phyloP scores from a whole-genome alignment of 2,888 invertebrate genomes.

The Acronicta leporina region DNA sequence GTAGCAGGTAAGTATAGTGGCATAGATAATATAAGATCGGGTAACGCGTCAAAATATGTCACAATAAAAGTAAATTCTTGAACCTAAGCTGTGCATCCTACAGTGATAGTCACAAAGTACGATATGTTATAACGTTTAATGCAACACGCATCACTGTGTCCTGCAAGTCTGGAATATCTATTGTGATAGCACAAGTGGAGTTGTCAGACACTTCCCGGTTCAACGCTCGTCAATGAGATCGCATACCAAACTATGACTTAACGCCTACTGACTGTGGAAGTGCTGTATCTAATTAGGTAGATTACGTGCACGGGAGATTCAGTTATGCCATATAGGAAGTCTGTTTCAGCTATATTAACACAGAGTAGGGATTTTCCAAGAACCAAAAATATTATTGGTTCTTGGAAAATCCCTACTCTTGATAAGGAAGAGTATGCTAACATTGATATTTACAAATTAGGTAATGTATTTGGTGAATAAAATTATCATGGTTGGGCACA shows the following conservation, averaged over 20 bases:
- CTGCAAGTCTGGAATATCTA: slow-evolving; percentile 57
- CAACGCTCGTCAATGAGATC: slow-evolving; percentile 75
- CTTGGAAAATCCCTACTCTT: slow-evolving; percentile 22
- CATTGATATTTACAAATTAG: slow-evolving; percentile 3
- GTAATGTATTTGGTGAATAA: not conserved
- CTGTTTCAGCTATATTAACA: slow-evolving; percentile 26
- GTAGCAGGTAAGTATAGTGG: too few relatives aligned
- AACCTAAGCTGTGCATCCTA: not conserved
- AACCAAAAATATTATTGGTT: slow-evolving; percentile 12
- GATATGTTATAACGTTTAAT: slow-evolving; percentile 34
- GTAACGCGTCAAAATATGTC: not conserved
- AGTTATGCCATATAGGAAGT: slow-evolving; percentile 53
- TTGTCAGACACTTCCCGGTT: slow-evolving; percentile 71
- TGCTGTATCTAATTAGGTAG: slow-evolving; percentile 58
- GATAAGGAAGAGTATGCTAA: slow-evolving; percentile 20
- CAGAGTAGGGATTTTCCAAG: too few relatives aligned
- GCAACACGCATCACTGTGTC: slow-evolving; percentile 41
- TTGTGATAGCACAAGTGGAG: slow-evolving; percentile 63
- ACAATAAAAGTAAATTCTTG: not conserved
- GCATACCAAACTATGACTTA: slow-evolving; percentile 68
- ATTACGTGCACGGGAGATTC: slow-evolving; percentile 51
- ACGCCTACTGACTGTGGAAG: slow-evolving; percentile 58
- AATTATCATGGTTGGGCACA: not conserved
- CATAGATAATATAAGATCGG: too few relatives aligned
- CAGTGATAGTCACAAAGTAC: slow-evolving; percentile 10